These are phyloP conservation scores for Pristionchus arcanus DNA, from an alignment of 2,888 invertebrate genomes.

Conservation along the genomic window DNA sequence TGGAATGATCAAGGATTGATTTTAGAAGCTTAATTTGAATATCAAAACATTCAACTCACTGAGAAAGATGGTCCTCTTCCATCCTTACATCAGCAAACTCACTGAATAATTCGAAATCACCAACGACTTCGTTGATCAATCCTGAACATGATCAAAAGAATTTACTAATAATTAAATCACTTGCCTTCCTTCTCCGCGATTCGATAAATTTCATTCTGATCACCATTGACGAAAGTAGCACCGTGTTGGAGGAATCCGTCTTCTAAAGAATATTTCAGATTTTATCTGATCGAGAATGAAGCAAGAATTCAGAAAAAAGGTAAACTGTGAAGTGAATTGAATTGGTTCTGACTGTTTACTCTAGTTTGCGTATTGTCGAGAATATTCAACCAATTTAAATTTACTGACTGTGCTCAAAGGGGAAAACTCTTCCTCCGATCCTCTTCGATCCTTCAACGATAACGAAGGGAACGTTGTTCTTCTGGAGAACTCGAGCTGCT, in stretches of 20 bases:
- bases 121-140: conserved; percentile 8
- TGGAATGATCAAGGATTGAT: neutral
- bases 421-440: conserved; percentile 73
- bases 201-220: conserved; percentile 70
- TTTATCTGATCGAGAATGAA: neutral
- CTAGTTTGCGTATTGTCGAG: too few relatives aligned
- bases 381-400: too few relatives aligned
- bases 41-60: neutral
- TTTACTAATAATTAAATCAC: neutral
- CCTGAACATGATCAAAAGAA: neutral
- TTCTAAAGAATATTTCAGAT: conserved; percentile 45
- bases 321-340: too few relatives aligned
- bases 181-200: conserved; percentile 61
- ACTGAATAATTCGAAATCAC: conserved; percentile 44
- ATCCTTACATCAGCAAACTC: neutral
- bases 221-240: conserved; percentile 75
- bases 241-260: conserved; percentile 72
- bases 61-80: conserved; percentile 1
- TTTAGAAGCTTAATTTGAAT: too few relatives aligned
- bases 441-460: conserved; percentile 69
- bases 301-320: too few relatives aligned
- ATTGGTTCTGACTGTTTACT: too few relatives aligned
- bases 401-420: conserved; percentile 58
- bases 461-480: neutral
- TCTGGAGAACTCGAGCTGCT: conserved; percentile 46